Evolutionary conservation across 1,140 invertebrate species (phyloP), one percentile per base, ranked within the genome.

Genomic region (Mactra quadrangularis): DNA sequence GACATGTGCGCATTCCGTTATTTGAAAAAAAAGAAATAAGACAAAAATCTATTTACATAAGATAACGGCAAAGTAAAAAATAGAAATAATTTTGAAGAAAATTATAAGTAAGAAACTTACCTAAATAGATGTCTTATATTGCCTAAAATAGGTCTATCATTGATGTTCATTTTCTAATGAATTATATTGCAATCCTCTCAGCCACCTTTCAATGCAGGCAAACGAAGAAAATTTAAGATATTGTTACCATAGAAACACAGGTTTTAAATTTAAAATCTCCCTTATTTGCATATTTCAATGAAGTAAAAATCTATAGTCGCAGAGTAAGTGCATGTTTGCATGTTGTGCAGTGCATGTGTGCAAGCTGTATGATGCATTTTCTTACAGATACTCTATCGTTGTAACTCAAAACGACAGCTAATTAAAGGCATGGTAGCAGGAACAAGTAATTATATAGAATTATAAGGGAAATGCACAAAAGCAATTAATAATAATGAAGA

Each of bases 231-330:
- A 68, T 68, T 47, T n/a, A 68, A 68, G 64, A 68, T 68, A 47
- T 68, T 47, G 64, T 68, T 68, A 15, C 41, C 64, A 68, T 68
- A 50, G 64, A 47, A 41, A 68, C 45, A 68, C 64, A 68, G 64
- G 64, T 68, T 68, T 68, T 50, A 68, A 68, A 68, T 68, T 68
- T 68, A 50, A 68, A 68, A 68, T 68, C 45, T 41, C 47, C 64
- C 64, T 68, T 68, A 68, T 68, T 68, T 68, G 64, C 64, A 68
- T 68, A 68, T 68, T 68, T 68, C 64, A 68, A 50, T 68, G 64
- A 31, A 25, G 64, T 68, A 68, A 68, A 68, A 68, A 68, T 68
- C 64, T 68, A 68, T 68, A 68, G 64, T 50, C 47, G 64, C 64
- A 68, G 45, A 41, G 45, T 47, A 68, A 41, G 64, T 68, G 64